Base-by-base conservation (phyloP, 2,888 invertebrate species). In the Eristalinus sepulchralis region DNA sequence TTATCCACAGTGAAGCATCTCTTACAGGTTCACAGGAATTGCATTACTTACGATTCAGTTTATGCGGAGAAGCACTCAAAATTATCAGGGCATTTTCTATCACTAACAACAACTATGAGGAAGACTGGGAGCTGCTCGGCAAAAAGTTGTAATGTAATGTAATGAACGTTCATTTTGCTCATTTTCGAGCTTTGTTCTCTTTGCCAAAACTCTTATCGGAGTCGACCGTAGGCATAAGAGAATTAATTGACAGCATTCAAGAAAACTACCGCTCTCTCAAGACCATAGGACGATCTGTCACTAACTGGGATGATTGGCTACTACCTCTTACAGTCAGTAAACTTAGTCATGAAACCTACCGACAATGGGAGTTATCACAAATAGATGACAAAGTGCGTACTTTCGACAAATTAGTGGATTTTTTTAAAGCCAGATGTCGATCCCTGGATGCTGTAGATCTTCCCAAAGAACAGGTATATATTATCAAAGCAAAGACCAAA, bases 71-170 rank as follows among this genome's bases (percentile, higher is more conserved):
- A 34, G 70, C 85, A 8, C 59, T 70, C 36, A 9, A 81, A 1
- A 64, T 81, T 8, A 36, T 81, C 24, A 77, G 70, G 36, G 53
- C 33, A 39, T 80, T 71, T n/a, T 27, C 72, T 11, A 20, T 55
- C 17, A 64, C 73, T 2, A n/a, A 73, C 24, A 31, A 36, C 9
- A 73, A 73, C 57, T 73, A 73, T 9, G 33, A 13, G 1, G 59
- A 75, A 20, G 66, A 57, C 0, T 75, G 81, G 68, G 20, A 34
- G 27, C 53, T 73, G 13, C 33, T 73, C 4, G 36, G 59, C 17
- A 75, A 70, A 20, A 59, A 77, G 6, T n/a, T n/a, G n/a, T n/a
- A n/a, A n/a, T 88, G 81, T 9, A 62, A 81, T 53, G 62, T 81
- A 1, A 17, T 73, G 17, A 57, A 63, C 1, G 47, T 78, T n/a